Percentiles rank a stretch among this genome's conserved stretches.
Conservation (phyloP, 2,113 vertebrate genomes). For the Myrmecobius fasciatus region DNA sequence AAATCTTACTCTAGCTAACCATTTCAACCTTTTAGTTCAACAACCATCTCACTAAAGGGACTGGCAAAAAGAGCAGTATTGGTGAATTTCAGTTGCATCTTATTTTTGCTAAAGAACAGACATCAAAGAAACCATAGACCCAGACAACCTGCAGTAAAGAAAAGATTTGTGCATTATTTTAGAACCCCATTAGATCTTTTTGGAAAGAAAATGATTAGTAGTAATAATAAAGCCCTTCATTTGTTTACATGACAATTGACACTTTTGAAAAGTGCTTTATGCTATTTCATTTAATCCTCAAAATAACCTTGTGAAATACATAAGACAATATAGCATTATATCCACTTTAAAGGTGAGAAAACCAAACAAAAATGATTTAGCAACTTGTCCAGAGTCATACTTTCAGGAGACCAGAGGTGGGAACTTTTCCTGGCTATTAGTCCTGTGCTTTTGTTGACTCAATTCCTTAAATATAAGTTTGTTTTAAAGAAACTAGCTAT, state of each 20-base stretch:
- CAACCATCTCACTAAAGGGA: background rate
- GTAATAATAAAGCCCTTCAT: background rate
- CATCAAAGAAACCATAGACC: background rate
- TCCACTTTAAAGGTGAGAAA: conserved; percentile 44
- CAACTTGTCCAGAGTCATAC: background rate
- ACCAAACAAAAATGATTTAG: background rate
- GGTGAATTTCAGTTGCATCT: background rate
- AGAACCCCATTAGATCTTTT: background rate
- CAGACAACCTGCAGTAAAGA: background rate
- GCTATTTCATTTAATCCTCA: conserved; percentile 16
- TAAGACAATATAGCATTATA: conserved; percentile 9
- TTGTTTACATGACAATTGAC: background rate
- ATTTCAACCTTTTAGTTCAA: background rate
- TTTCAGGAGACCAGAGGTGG: background rate
- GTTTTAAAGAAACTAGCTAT: background rate
- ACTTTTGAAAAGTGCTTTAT: conserved; percentile 16
- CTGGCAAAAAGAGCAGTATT: background rate
- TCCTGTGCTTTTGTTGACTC: background rate
- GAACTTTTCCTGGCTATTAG: background rate
- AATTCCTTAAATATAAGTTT: background rate
- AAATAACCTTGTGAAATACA: background rate
- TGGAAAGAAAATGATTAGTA: background rate
- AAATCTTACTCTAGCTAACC: conserved; percentile 10
- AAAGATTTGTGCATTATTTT: background rate
- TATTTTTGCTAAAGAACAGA: background rate